Evolutionary conservation across 2,113 vertebrate genomes (phyloP), one percentile per base, ranked within the genome.

Genomic region (Alces alces): DNA sequence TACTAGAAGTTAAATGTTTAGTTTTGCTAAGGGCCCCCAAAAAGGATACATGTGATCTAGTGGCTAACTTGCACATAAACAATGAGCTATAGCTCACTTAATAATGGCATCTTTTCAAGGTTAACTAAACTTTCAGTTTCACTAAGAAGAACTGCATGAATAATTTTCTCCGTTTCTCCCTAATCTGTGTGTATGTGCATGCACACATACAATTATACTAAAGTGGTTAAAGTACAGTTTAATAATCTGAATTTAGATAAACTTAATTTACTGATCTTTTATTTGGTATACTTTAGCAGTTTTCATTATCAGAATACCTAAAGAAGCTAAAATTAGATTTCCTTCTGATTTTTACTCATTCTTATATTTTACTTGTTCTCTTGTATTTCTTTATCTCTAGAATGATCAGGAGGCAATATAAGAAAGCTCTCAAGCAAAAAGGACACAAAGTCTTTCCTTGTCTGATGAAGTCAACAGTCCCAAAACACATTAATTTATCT

Each of bases 221-320:
- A 88, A 94, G 47, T 23, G 52, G 27, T 5, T 82, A 89, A 64
- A 95, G 52, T 93, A 66, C 14, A 93, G 11, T 66, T 91, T 91
- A 95, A 82, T 93, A 91, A 93, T 83, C 43, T 92, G 54, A 95
- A 91, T 84, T 92, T 92, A 91, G 83, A 91, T 87, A 61, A 91
- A 91, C 12, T 66, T 64, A 90, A 73, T 57, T 92, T 60, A 76
- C 70, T 95, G 50, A 96, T 52, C n/a, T 93, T 96, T 79, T 76
- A 58, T 91, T 23, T 85, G 36, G 61, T 45, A 61, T 58, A 43
- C 39, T 90, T 86, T 83, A 57, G 52, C 54, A 82, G 43, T 79
- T 97, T 93, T 86, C 80, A 95, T 90, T 57, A 90, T 84, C 50
- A 94, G 94, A 97, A 79, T 79, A 36, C 36, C 50, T 23, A 54